Evolutionary conservation across 2,797 vertebrate species (phyloP).

Genomic region (Spinus pinus): DNA sequence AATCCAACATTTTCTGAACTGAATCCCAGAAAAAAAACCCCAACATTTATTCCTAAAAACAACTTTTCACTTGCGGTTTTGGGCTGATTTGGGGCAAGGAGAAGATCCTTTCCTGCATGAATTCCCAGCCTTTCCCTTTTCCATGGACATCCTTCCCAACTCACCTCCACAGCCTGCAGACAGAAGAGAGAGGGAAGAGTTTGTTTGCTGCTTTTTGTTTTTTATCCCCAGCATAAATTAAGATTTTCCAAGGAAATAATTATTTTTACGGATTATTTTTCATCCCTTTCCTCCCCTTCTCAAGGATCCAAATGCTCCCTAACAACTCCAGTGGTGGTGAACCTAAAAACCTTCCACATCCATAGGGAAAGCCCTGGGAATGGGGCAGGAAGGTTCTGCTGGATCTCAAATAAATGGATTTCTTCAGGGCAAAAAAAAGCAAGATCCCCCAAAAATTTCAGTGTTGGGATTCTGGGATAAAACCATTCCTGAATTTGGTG

Average conservation of each 20-base stretch:
- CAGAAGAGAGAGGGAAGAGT: background rate
- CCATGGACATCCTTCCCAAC: background rate
- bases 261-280: background rate
- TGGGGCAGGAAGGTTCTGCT: background rate
- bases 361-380: background rate
- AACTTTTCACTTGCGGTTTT: background rate
- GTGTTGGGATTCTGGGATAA: background rate
- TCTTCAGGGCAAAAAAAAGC: background rate
- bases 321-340: background rate
- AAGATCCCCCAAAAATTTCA: background rate
- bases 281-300: accelerated
- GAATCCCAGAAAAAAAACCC: background rate
- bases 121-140: background rate
- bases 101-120: background rate
- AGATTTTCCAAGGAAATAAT: background rate
- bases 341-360: background rate
- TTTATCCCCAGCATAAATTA: accelerated
- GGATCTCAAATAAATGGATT: background rate
- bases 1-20: background rate
- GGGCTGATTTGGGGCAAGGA: background rate
- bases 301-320: background rate
- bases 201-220: background rate
- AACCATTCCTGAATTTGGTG: accelerated
- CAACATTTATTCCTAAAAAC: background rate
- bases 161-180: background rate